These are phyloP conservation scores for Philypnodon macrostomus DNA, from an alignment of 2,797 vertebrate species.

Conservation along the genomic window DNA sequence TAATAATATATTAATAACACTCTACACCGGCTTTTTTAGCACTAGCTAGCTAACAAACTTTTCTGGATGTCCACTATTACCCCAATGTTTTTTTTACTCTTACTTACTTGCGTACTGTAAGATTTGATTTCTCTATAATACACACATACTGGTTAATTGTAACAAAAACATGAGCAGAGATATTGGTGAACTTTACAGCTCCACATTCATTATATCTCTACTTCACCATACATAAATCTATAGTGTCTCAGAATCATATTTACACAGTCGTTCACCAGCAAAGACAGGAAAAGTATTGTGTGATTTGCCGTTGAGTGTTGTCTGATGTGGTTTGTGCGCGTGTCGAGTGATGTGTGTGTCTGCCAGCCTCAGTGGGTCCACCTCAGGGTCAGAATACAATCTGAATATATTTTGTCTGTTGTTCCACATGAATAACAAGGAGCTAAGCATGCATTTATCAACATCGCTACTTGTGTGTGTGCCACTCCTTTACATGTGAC, in stretches of 20 bases:
- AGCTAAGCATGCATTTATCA: constrained; percentile 38
- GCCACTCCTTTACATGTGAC: constrained; percentile 39
- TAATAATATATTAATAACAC: too few species aligned
- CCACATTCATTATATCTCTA: constrained; percentile 9
- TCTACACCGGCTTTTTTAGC: too few species aligned
- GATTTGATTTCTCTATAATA: too few species aligned
- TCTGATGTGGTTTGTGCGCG: constrained; percentile 11
- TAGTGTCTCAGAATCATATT: constrained; percentile 2
- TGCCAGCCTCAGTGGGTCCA: constrained; percentile 51
- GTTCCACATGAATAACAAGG: constrained; percentile 73
- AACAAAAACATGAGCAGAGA: constrained; percentile 54
- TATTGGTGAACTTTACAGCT: constrained; percentile 24
- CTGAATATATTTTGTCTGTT: constrained; percentile 69
- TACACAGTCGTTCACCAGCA: constrained; percentile 25
- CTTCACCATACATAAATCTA: neutral
- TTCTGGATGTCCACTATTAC: too few species aligned
- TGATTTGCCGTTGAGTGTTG: constrained; percentile 35
- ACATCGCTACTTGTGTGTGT: constrained; percentile 17
- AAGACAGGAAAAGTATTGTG: constrained; percentile 28
- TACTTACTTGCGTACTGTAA: too few species aligned
- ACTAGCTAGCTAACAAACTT: too few species aligned
- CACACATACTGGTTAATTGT: too few species aligned
- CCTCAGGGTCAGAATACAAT: constrained; percentile 71
- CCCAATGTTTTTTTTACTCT: too few species aligned
- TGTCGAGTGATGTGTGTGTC: constrained; percentile 16